phyloP scores from a whole-genome alignment of 1,140 invertebrate genomes.

The Propsilocerus akamusi region DNA sequence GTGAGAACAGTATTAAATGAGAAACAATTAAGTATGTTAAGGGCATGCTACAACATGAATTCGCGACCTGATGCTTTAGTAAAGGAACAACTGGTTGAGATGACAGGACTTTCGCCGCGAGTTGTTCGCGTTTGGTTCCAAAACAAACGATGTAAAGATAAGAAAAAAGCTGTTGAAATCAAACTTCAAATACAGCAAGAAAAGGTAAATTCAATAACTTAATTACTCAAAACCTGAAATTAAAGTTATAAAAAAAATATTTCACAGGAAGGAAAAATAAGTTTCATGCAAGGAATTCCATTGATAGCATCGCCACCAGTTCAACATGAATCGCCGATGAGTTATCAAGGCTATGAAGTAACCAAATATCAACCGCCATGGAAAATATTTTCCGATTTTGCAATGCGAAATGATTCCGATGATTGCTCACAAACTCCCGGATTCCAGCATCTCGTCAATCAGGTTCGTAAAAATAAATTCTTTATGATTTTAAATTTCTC shows the following conservation, averaged over 20 bases:
- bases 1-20: constrained; percentile 97
- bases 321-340: constrained; percentile 72
- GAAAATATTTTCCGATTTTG: constrained; percentile 92
- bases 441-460: constrained; percentile 90
- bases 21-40: constrained; percentile 90
- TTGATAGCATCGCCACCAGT: constrained; percentile 93
- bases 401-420: constrained; percentile 82
- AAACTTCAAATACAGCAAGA: constrained; percentile 95
- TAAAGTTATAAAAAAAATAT: constrained; percentile 8
- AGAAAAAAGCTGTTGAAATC: constrained; percentile 91
- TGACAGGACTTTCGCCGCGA: constrained; percentile 87
- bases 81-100: constrained; percentile 98
- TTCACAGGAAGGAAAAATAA: constrained; percentile 85
- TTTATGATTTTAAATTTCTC: not conserved
- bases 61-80: constrained; percentile 94
- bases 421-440: constrained; percentile 48
- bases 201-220: constrained; percentile 50
- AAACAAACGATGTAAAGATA: constrained; percentile 98
- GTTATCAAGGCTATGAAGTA: constrained; percentile 73
- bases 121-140: constrained; percentile 98
- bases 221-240: not conserved
- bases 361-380: constrained; percentile 93
- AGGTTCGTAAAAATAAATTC: constrained; percentile 39
- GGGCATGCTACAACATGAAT: constrained; percentile 91
- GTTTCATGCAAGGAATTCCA: constrained; percentile 86